Evolutionary conservation across 1,140 invertebrate species (phyloP).

Genomic region (Drosophila nasuta): DNA sequence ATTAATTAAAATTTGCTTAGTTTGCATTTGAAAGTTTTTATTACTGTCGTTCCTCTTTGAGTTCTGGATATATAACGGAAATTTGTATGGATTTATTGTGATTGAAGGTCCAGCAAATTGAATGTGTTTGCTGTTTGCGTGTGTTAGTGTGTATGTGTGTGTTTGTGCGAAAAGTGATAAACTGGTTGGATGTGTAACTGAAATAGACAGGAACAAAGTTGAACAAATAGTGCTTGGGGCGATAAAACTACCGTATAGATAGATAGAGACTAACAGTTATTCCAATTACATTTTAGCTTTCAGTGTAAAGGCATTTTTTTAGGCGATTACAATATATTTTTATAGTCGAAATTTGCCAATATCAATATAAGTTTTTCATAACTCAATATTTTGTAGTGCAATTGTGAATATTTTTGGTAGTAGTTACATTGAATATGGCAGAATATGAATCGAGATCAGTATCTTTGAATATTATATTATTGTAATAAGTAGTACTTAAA

Average conservation of each 20-base stretch:
- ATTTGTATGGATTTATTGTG: slow-evolving; percentile 83
- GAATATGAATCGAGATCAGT: not conserved
- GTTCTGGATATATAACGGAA: slow-evolving; percentile 56
- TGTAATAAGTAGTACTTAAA: no score
- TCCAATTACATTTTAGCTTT: slow-evolving; percentile 32
- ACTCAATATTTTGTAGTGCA: not conserved
- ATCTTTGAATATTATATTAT: no score
- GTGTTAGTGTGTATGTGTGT: slow-evolving; percentile 23
- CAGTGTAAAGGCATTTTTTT: slow-evolving; percentile 10
- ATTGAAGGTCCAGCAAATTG: slow-evolving; percentile 79
- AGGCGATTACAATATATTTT: not conserved
- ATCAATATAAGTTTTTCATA: not conserved
- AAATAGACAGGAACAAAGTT: slow-evolving; percentile 44
- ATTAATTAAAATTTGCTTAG: slow-evolving; percentile 84
- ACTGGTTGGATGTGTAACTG: slow-evolving; percentile 44
- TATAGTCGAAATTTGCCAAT: not conserved
- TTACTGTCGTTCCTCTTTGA: slow-evolving; percentile 52
- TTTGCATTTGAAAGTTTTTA: slow-evolving; percentile 80
- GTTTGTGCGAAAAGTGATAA: slow-evolving; percentile 32
- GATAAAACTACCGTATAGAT: slow-evolving; percentile 11
- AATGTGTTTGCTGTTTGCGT: slow-evolving; percentile 48
- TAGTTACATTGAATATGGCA: not conserved
- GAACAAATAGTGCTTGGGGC: slow-evolving; percentile 15
- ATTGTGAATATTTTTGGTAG: not conserved
- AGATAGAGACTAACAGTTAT: slow-evolving; percentile 10